Percentiles rank a stretch among this genome's conserved stretches.
Conservation (phyloP, 2,888 invertebrate genomes). For the Helleia helle region DNA sequence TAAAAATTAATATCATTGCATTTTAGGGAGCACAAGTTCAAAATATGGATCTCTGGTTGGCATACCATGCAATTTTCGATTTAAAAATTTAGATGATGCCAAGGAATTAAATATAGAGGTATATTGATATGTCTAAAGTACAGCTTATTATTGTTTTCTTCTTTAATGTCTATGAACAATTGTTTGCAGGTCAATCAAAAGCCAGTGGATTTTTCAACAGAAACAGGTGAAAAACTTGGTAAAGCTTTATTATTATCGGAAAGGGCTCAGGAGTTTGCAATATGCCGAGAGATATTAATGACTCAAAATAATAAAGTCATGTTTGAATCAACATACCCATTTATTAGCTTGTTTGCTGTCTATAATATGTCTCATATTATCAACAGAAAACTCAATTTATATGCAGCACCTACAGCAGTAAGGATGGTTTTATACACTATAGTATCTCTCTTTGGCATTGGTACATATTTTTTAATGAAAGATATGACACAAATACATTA, state of each 20-base stretch:
- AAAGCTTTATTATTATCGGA: conserved; percentile 82
- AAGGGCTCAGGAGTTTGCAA: conserved; percentile 85
- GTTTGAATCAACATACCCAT: conserved; percentile 70
- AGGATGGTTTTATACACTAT: conserved; percentile 67
- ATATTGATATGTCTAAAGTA: conserved; percentile 15
- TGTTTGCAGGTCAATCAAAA: conserved; percentile 73
- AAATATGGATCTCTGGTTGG: conserved; percentile 80
- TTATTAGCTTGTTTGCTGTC: conserved; percentile 54
- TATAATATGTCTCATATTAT: conserved; percentile 67
- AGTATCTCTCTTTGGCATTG: conserved; percentile 69
- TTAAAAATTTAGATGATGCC: conserved; percentile 67
- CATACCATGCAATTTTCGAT: conserved; percentile 81
- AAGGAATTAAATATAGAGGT: conserved; percentile 74
- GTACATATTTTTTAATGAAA: conserved; percentile 76
- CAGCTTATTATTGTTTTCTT: not conserved
- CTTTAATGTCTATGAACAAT: conserved; percentile 8
- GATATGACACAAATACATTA: conserved; percentile 77
- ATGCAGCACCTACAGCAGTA: conserved; percentile 61
- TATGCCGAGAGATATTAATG: conserved; percentile 82
- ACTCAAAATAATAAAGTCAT: conserved; percentile 73
- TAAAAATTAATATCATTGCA: not conserved
- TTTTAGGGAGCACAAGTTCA: conserved; percentile 62
- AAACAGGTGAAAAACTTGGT: conserved; percentile 75
- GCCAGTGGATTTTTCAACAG: conserved; percentile 77
- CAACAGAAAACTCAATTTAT: conserved; percentile 72